Evolutionary conservation across 2,113 vertebrate genomes (phyloP), one percentile per base, ranked within the genome.

Genomic region (Engystomops pustulosus): DNA sequence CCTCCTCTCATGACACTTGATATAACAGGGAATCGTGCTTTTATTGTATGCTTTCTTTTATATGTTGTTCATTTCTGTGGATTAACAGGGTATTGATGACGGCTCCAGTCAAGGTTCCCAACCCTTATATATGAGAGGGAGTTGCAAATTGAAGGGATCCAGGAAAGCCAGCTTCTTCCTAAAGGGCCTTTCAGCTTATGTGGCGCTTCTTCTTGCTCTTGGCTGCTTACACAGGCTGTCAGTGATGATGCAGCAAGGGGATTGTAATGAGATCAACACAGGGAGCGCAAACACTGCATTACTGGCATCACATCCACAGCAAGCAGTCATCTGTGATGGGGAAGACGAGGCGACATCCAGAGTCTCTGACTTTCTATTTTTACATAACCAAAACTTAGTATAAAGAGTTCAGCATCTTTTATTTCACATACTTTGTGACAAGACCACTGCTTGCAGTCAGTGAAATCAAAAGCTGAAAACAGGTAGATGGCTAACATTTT

Each of bases 201-300:
- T 20, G 45, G 44, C 71, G 1, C 44, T 18, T 75, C 14, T 47
- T 27, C 44, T 34, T 32, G 44, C 71, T 75, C 44, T 45, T 51
- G 71, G 71, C 71, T 75, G 71, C 27, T 72, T 47, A 17, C 6
- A 27, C 70, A 30, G 7, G 25, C 70, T 72, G 70, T 72, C 70
- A 47, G 41, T 72, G 70, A 72, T 72, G 70, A 72, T 25, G 69
- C 44, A 49, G 70, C 44, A 8, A 20, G 71, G 45, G 45, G 71
- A 75, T 51, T 51, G 71, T 69, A 38, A 51, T 75, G 70, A 47
- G 69, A 71, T 71, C 38, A 23, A 41, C 68, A 41, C 34, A 12
- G 68, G 18, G 18, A 41, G 38, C 14, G 70, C 70, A 45, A 45
- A 47, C 70, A 27, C 70, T 47, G 70, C 70, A 47, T 27, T 4